Percentiles rank a stretch among this genome's conserved stretches.
phyloP scores from a whole-genome alignment of 2,888 invertebrate genomes.

The Odontomyia ornata region DNA sequence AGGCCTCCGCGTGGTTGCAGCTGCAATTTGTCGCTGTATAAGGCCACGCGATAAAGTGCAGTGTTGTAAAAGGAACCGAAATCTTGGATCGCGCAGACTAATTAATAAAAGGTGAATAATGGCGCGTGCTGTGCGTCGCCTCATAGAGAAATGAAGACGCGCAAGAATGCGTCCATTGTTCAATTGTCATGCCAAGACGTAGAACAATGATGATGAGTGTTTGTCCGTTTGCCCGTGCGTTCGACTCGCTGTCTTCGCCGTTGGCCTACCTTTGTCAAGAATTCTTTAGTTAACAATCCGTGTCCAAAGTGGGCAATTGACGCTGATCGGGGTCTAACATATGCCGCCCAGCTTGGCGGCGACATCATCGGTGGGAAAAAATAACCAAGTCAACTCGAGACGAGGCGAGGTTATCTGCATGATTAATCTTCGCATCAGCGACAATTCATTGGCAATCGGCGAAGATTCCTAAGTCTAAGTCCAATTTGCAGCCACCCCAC shows the following conservation, averaged over 20 bases:
- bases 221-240: background rate
- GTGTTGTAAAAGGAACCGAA: slow-evolving; percentile 13
- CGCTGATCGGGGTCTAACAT: slow-evolving; percentile 21
- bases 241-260: background rate
- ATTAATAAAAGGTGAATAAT: slow-evolving; percentile 37
- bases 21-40: slow-evolving; percentile 3
- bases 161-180: slow-evolving; percentile 42
- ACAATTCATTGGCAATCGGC: slow-evolving; percentile 35
- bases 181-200: background rate
- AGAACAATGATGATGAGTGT: slow-evolving; percentile 27
- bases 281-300: slow-evolving; percentile 34
- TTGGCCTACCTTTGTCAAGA: slow-evolving; percentile 30
- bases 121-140: slow-evolving; percentile 28
- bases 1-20: background rate
- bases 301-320: slow-evolving; percentile 29
- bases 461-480: slow-evolving; percentile 41
- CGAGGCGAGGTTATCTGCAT: slow-evolving; percentile 41
- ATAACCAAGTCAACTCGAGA: slow-evolving; percentile 11
- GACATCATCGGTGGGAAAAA: background rate
- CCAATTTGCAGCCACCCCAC: background rate
- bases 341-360: too few species aligned
- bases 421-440: slow-evolving; percentile 36
- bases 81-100: slow-evolving; percentile 3
- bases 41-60: background rate
- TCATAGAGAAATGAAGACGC: slow-evolving; percentile 25